A percentile compares a stretch with the other conserved stretches of the same genome.
These are phyloP conservation scores for Seriola dumerili DNA, from an alignment of 2,113 vertebrate species.

Conservation along the genomic window DNA sequence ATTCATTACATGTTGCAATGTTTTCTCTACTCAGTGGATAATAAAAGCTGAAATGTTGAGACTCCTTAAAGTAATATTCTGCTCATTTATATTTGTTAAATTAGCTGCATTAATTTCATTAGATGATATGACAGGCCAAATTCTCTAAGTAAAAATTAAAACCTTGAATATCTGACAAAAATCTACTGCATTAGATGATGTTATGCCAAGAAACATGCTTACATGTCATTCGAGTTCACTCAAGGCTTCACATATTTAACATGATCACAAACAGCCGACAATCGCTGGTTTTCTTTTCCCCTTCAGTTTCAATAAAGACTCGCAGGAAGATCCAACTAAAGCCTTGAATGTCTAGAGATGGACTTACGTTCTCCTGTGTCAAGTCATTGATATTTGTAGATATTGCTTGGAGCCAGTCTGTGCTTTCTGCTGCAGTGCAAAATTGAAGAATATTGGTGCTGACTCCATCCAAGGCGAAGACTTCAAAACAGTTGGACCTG, in stretches of 20 bases:
- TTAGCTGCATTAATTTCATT: background rate
- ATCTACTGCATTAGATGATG: background rate
- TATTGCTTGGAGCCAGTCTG: constrained; percentile 94
- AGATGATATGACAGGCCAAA: too few species aligned
- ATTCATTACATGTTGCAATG: background rate
- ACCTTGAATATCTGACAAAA: background rate
- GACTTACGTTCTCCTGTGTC: constrained; percentile 92
- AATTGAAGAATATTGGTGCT: constrained; percentile 92
- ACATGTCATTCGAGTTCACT: background rate
- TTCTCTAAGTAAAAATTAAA: background rate
- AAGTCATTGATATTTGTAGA: constrained; percentile 91
- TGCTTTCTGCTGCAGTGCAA: constrained; percentile 91
- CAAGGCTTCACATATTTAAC: background rate
- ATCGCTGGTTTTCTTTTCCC: background rate
- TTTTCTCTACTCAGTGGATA: constrained; percentile 14
- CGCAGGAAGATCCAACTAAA: background rate
- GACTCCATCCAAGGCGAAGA: constrained; percentile 90
- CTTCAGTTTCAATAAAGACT: constrained; percentile 13
- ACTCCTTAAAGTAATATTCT: background rate
- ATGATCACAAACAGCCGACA: background rate
- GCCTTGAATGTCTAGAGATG: background rate
- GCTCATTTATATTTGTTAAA: background rate
- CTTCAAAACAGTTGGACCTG: constrained; percentile 94
- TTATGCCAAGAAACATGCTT: background rate
- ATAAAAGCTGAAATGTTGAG: background rate